phyloP scores from a whole-genome alignment of 2,113 vertebrate genomes.

The Ceuthmochares aereus region DNA sequence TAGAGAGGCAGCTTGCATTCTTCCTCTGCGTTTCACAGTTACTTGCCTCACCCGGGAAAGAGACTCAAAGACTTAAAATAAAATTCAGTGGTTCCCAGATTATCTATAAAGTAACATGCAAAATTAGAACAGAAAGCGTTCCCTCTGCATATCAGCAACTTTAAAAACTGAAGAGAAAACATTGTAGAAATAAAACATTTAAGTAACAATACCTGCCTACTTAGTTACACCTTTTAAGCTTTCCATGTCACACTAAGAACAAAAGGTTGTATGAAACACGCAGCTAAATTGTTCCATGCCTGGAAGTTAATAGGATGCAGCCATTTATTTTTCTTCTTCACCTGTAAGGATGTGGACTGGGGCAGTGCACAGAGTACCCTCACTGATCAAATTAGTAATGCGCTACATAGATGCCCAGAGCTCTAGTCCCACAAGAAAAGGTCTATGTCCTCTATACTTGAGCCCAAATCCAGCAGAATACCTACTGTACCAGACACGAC shows the following conservation, averaged over 20 bases:
- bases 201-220: neutral
- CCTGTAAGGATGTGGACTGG: neutral
- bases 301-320: neutral
- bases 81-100: neutral
- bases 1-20: neutral
- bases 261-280: neutral
- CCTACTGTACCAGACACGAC: neutral
- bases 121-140: neutral
- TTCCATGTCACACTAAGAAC: neutral
- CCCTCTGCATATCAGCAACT: neutral
- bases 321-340: neutral
- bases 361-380: neutral
- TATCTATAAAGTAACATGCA: neutral
- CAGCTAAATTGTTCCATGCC: neutral
- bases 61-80: neutral
- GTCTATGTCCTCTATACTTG: neutral
- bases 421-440: neutral
- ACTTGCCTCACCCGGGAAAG: neutral
- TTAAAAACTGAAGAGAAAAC: neutral
- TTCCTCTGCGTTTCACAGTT: neutral
- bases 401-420: neutral
- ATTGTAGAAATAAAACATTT: neutral
- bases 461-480: neutral
- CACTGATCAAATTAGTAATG: neutral
- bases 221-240: neutral